A percentile compares a stretch with the other conserved stretches of the same genome.
These are phyloP conservation scores for Lutraria rhynchaena DNA, from an alignment of 1,140 invertebrate genomes.

Conservation along the genomic window DNA sequence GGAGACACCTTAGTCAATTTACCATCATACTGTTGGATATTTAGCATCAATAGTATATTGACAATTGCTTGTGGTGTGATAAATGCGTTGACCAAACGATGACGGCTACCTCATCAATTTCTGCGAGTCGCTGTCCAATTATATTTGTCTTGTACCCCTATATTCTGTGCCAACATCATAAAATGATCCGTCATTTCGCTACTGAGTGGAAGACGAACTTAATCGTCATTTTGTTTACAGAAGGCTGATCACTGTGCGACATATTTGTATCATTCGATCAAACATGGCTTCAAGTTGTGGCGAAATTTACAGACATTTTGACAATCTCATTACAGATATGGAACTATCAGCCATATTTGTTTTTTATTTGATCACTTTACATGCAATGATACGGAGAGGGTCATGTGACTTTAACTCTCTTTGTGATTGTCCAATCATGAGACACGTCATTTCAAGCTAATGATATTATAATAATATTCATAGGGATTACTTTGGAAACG, in stretches of 20 bases:
- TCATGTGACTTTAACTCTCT: too few relatives aligned
- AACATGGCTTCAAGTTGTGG: conserved; percentile 48
- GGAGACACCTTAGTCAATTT: conserved; percentile 38
- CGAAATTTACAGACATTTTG: conserved; percentile 56
- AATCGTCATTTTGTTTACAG: conserved; percentile 57
- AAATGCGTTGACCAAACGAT: conserved; percentile 54
- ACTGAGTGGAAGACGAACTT: conserved; percentile 35
- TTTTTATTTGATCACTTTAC: conserved; percentile 45
- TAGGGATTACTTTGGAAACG: too few relatives aligned
- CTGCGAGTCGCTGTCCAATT: conserved; percentile 41
- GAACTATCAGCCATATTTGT: conserved; percentile 58
- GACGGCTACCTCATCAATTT: conserved; percentile 56
- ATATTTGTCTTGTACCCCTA: conserved; percentile 58
- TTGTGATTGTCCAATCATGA: too few relatives aligned
- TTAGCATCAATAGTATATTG: conserved; percentile 54
- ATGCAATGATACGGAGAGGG: not conserved
- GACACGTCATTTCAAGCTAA: too few relatives aligned
- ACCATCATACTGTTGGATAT: conserved; percentile 18
- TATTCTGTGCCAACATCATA: conserved; percentile 43
- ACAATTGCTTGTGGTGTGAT: conserved; percentile 25
- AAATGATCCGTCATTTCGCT: conserved; percentile 53
- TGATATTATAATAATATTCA: too few relatives aligned
- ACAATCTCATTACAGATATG: conserved; percentile 53
- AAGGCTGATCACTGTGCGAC: conserved; percentile 47
- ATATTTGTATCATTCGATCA: conserved; percentile 55